phyloP scores from a whole-genome alignment of 1,140 invertebrate species.

The Aradophagus sp. region DNA sequence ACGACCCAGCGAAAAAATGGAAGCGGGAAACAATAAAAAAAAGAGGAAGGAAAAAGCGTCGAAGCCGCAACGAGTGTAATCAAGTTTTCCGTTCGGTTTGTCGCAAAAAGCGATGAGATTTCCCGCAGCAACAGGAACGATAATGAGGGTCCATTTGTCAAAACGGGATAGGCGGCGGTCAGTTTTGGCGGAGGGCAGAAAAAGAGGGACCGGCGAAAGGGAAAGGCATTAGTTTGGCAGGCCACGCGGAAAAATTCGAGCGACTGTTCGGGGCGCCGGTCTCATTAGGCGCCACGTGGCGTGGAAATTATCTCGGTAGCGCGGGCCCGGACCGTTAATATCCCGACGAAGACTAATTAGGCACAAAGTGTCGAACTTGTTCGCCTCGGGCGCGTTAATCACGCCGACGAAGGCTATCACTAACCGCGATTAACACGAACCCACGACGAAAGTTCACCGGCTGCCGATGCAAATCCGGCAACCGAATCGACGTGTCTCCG shows the following conservation, averaged over 20 bases:
- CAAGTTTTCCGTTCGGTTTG: conserved; percentile 25
- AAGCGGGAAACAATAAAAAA: no score
- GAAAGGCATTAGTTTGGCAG: conserved; percentile 15
- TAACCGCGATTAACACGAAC: conserved; percentile 51
- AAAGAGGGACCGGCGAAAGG: conserved; percentile 1
- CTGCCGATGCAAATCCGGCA: no score
- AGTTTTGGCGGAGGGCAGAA: conserved; percentile 20
- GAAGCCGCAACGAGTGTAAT: conserved; percentile 6
- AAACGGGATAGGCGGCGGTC: conserved; percentile 32
- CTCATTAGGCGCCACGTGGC: conserved; percentile 70
- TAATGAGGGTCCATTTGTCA: conserved; percentile 51
- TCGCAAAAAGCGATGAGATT: conserved; percentile 37
- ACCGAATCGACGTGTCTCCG: no score
- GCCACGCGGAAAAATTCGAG: conserved; percentile 51
- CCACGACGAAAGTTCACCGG: background rate
- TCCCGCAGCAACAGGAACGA: conserved; percentile 16
- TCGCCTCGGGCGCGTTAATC: conserved; percentile 53
- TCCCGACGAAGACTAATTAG: conserved; percentile 65
- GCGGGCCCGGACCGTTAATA: conserved; percentile 60
- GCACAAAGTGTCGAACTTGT: conserved; percentile 66
- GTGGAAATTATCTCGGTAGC: conserved; percentile 64
- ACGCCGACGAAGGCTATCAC: conserved; percentile 44
- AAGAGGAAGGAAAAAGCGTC: conserved; percentile 3
- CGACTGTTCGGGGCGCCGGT: conserved; percentile 38
- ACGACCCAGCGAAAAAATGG: no score